Evolutionary conservation across 2,113 vertebrate species (phyloP), one percentile per base, ranked within the genome.

Genomic region (Bubo blakistoni): DNA sequence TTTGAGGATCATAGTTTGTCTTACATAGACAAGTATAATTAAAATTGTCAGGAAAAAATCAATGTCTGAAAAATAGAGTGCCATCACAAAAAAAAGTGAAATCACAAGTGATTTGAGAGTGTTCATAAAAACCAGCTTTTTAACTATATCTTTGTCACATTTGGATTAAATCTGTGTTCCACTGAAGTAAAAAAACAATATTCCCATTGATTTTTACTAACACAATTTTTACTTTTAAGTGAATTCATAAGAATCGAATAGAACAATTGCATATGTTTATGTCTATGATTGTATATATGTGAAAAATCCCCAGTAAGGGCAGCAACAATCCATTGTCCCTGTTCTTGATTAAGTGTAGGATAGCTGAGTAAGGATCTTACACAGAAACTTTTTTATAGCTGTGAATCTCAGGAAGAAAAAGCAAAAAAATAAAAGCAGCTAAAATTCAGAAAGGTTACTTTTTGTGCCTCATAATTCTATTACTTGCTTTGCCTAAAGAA

Each of bases 1-100:
- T 86, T 94, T 95, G 81, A 94, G n/a, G 51, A 91, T 89, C 51
- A 81, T 0, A 14, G 80, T 77, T 84, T 74, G 29, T 86, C 72
- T 86, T 91, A 81, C 65, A 71, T 9, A 91, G 80, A 89, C 52
- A 94, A 78, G 42, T 74, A 74, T 81, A 94, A 96, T 94, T 95
- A 95, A 88, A 96, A 81, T 19, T 89, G 85, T 77, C 82, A 82
- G 46, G 27, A 73, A 92, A 93, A 96, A 91, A 90, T 90, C 85
- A 86, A 86, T 85, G 62, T 84, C 78, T 76, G 88, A 97, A 94
- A 93, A 92, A 90, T 9, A 63, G 57, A 81, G 44, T 62, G 32
- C 16, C 6, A 5, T 82, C 47, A 69, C 9, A 38, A 24, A 55
- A 40, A 71, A 59, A 65, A 32, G 21, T 5, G 1, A 93, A 87